Conservation (phyloP, 1,140 invertebrate genomes). For the Panonychus citri region DNA sequence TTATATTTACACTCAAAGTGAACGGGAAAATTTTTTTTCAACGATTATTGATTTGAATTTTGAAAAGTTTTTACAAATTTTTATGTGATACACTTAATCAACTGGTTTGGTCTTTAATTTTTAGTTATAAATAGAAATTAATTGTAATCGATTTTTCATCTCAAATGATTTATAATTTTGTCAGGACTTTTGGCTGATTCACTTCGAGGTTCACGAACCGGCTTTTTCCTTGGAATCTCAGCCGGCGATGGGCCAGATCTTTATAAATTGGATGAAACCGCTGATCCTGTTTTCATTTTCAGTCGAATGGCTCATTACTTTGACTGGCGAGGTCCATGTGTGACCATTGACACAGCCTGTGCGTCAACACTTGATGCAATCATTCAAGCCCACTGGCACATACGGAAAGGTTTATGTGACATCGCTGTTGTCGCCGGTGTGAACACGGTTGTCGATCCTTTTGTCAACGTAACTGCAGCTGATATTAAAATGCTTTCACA, state of each 20-base stretch:
- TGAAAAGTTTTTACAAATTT: no score
- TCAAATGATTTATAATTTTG: no score
- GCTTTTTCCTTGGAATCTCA: slow-evolving; percentile 67
- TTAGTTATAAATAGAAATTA: no score
- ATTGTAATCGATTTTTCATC: no score
- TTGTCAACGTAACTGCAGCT: slow-evolving; percentile 61
- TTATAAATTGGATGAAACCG: slow-evolving; percentile 24
- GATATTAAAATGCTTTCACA: slow-evolving; percentile 38
- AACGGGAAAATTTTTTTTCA: no score
- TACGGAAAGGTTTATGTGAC: slow-evolving; percentile 3
- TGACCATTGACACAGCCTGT: slow-evolving; percentile 77
- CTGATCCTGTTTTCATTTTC: slow-evolving; percentile 29
- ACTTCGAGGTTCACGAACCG: slow-evolving; percentile 46
- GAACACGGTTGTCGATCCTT: slow-evolving; percentile 33
- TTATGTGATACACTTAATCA: no score
- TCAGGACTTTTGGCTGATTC: no score
- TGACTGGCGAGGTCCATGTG: slow-evolving; percentile 68
- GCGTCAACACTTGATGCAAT: slow-evolving; percentile 25
- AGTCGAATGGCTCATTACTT: slow-evolving; percentile 76
- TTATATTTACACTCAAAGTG: no score
- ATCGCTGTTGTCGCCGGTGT: slow-evolving; percentile 61
- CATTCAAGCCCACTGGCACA: slow-evolving; percentile 11
- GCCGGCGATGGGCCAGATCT: slow-evolving; percentile 40
- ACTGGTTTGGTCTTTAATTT: no score
- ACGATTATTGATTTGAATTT: no score